Evolutionary conservation across 2,113 vertebrate genomes (phyloP).

Genomic region (Elachura formosa): DNA sequence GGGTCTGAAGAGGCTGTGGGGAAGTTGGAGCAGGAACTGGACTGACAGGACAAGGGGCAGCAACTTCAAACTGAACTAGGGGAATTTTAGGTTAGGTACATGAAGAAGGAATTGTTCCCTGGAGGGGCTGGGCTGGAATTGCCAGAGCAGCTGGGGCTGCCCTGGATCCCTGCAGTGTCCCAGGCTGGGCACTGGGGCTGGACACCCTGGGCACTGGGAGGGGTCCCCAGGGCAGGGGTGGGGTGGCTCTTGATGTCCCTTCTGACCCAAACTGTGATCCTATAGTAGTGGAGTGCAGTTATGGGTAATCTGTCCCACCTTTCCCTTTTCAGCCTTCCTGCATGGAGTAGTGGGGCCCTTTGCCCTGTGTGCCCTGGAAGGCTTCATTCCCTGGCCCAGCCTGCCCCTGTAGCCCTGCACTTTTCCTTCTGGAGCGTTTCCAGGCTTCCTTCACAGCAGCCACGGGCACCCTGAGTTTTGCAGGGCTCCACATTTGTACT

Average conservation of each 20-base stretch:
- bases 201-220: background rate
- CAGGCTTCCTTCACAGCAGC: background rate
- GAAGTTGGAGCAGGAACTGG: background rate
- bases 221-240: background rate
- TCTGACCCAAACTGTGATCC: background rate
- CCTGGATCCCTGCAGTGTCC: background rate
- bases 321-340: background rate
- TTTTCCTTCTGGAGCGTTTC: background rate
- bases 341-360: background rate
- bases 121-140: fast-evolving
- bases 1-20: fast-evolving
- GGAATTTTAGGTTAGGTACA: background rate
- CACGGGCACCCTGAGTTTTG: background rate
- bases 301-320: background rate
- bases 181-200: fast-evolving
- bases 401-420: background rate
- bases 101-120: background rate
- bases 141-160: background rate
- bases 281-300: background rate
- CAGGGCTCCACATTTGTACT: background rate
- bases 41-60: background rate
- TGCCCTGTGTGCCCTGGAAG: background rate
- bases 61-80: background rate
- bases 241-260: background rate
- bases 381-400: background rate